Evolutionary conservation across 2,113 vertebrate genomes (phyloP), one percentile per base, ranked within the genome.

Genomic region (Lamprologus tigripictilis): DNA sequence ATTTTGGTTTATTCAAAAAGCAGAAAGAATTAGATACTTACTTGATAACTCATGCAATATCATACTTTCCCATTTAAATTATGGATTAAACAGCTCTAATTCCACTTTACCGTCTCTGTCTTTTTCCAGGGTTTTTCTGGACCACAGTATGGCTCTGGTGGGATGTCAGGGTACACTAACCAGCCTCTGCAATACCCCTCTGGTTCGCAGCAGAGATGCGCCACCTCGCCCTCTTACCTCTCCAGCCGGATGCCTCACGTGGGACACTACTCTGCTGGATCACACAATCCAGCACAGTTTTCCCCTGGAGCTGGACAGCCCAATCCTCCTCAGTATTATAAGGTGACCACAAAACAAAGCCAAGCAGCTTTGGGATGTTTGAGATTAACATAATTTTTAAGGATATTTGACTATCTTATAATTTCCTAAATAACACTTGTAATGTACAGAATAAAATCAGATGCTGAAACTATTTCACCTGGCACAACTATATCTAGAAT

Each of bases 131-230:
- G 94, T 31, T 97, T 96, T 81, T 93, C 96, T 3, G 94, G 90
- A 61, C 96, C 96, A 87, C 96, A 96, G 86, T 97, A 96, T n/a
- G 86, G 89, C n/a, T 93, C 96, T 1, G 94, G 92, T 1, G 93
- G 92, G 45, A 95, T 96, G 83, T 94, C 96, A 0, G 95, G 95
- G 6, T 98, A 98, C 81, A 95, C 96, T 0, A 95, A 94, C 10
- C 98, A 98, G 91, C 97, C 98, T 81, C 95, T 97, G 90, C 98
- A 99, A 93, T 99, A 98, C 5, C 89, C 97, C 1, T 83, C 95
- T 1, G 93, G 96, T 0, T 96, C 97, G 3, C 98, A 97, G 95
- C 98, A 98, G 95, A 96, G 97, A 53, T 97, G 98, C 0, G 90
- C 96, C 35, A 96, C 97, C 1, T 98, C 98, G 2, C 97, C 98